These are phyloP conservation scores for Bucco capensis DNA, from an alignment of 2,113 vertebrate species.

Conservation along the genomic window DNA sequence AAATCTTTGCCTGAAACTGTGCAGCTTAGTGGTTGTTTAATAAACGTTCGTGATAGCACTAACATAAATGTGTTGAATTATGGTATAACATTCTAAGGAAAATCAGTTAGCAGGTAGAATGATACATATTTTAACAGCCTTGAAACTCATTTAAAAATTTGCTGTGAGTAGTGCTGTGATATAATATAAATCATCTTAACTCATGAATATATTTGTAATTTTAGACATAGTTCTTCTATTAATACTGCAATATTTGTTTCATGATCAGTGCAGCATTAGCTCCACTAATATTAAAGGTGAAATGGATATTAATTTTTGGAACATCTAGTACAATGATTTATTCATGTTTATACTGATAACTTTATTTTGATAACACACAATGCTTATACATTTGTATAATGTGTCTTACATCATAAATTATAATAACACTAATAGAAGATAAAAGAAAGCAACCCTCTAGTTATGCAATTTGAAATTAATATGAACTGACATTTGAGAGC, in stretches of 20 bases:
- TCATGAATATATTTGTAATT: background rate
- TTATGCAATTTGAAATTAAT: background rate
- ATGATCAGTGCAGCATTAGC: background rate
- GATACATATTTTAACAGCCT: background rate
- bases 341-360: background rate
- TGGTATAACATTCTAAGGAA: background rate
- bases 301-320: background rate
- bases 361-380: background rate
- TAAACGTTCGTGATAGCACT: background rate
- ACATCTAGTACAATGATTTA: background rate
- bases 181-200: background rate
- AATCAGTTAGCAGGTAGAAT: background rate
- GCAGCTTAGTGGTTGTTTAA: background rate
- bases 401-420: background rate
- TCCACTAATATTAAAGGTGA: background rate
- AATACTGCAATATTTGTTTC: background rate
- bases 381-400: background rate
- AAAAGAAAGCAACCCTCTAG: background rate
- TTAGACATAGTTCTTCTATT: background rate
- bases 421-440: background rate
- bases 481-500: background rate
- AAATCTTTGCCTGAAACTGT: background rate
- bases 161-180: background rate
- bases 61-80: background rate
- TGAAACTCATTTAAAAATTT: background rate